Evolutionary conservation across 2,113 vertebrate genomes (phyloP).

Genomic region (Megaceryle maxima): DNA sequence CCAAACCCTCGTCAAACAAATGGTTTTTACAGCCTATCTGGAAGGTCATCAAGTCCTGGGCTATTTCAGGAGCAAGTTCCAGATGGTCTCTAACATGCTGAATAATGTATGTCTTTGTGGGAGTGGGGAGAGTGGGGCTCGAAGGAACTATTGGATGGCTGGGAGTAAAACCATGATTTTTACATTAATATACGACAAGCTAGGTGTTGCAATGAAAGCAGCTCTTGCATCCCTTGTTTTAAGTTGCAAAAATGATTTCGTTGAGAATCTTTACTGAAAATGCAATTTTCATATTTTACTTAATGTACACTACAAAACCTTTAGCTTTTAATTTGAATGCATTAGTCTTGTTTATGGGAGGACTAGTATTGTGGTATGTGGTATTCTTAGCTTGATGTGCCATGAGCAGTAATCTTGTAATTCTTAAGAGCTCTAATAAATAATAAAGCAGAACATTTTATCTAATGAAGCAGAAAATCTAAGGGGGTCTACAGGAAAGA

Average conservation of each 20-base stretch:
- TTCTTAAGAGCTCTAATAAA: background rate
- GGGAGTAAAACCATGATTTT: background rate
- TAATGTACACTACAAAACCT: background rate
- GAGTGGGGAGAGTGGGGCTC: slow-evolving; percentile 10
- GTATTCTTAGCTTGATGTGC: background rate
- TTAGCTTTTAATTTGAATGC: background rate
- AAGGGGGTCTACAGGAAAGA: background rate
- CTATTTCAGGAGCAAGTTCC: slow-evolving; percentile 62
- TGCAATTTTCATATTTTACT: background rate
- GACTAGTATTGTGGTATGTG: background rate
- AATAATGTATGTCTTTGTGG: slow-evolving; percentile 42
- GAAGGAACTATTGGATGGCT: background rate
- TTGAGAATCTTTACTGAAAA: background rate
- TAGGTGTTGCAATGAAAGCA: background rate
- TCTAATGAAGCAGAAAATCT: too few relatives aligned
- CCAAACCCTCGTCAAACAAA: slow-evolving; percentile 42
- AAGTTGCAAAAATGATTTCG: background rate
- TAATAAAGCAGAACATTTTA: too few relatives aligned
- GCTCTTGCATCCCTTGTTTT: background rate
- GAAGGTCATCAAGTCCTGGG: slow-evolving; percentile 64
- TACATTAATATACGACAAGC: background rate
- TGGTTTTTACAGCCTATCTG: slow-evolving; percentile 6
- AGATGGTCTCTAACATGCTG: slow-evolving; percentile 49
- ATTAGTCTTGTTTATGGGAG: background rate
- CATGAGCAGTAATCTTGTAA: background rate